Percentiles rank a stretch among this genome's conserved stretches.
These are phyloP conservation scores for Morpho helenor DNA, from an alignment of 2,888 invertebrate genomes.

Conservation along the genomic window DNA sequence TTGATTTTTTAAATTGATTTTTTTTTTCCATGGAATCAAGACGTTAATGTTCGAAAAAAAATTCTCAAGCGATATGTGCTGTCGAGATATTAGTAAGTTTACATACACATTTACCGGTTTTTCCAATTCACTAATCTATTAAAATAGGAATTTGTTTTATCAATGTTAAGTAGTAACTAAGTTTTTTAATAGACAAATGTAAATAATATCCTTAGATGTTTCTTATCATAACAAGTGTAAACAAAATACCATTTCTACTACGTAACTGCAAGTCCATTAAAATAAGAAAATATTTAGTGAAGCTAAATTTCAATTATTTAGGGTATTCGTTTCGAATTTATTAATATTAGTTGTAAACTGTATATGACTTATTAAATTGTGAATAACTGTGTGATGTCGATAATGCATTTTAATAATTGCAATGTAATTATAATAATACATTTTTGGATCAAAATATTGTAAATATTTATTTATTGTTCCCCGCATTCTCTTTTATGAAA, in stretches of 20 bases:
- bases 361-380: conserved; percentile 58
- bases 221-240: conserved; percentile 2
- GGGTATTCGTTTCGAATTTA: conserved; percentile 72
- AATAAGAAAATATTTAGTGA: conserved; percentile 23
- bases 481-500: too few species aligned
- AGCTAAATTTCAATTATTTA: conserved; percentile 36
- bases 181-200: conserved; percentile 4
- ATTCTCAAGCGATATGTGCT: too few species aligned
- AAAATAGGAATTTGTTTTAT: too few species aligned
- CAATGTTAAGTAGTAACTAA: too few species aligned
- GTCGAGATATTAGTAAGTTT: too few species aligned
- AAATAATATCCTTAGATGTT: conserved; percentile 14
- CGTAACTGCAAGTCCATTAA: conserved; percentile 26
- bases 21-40: too few species aligned
- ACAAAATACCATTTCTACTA: conserved; percentile 5
- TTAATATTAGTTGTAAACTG: conserved; percentile 59
- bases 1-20: too few species aligned
- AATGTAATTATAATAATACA: conserved; percentile 58
- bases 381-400: conserved; percentile 75
- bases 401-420: conserved; percentile 62
- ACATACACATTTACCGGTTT: too few species aligned
- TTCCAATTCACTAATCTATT: too few species aligned
- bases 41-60: too few species aligned
- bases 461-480: conserved; percentile 36
- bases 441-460: conserved; percentile 62